These are phyloP conservation scores for Drosophila pandora DNA, from an alignment of 1,140 invertebrate species.

Conservation along the genomic window DNA sequence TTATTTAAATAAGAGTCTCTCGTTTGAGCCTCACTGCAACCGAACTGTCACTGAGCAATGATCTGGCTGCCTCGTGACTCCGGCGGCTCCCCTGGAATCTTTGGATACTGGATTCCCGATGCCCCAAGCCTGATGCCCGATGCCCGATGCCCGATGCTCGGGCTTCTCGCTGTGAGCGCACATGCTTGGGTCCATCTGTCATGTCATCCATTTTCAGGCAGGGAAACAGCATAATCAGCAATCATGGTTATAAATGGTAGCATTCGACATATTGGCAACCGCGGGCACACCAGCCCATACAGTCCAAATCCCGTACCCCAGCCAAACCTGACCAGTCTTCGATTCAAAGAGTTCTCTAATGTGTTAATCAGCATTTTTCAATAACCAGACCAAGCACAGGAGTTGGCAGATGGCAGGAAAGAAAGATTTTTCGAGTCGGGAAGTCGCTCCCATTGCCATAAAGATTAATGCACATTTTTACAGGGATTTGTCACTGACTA, in stretches of 20 bases:
- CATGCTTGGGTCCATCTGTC: constrained; percentile 80
- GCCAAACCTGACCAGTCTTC: constrained; percentile 33
- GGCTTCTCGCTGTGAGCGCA: constrained; percentile 56
- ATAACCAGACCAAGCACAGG: constrained; percentile 59
- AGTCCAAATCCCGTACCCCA: neutral
- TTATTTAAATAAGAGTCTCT: constrained; percentile 83
- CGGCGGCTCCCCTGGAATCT: constrained; percentile 35
- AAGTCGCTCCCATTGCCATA: constrained; percentile 22
- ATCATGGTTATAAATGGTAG: constrained; percentile 83
- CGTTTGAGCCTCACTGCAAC: constrained; percentile 71
- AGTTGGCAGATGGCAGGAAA: constrained; percentile 18
- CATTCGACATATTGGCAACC: constrained; percentile 82
- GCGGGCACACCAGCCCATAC: constrained; percentile 38
- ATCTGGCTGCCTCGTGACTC: constrained; percentile 39
- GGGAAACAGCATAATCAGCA: constrained; percentile 83
- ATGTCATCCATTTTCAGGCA: constrained; percentile 82
- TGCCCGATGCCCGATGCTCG: constrained; percentile 13
- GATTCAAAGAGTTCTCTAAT: constrained; percentile 72
- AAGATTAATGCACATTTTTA: constrained; percentile 65
- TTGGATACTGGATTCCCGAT: constrained; percentile 21
- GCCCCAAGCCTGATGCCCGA: constrained; percentile 9
- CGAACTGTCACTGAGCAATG: constrained; percentile 73
- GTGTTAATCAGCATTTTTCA: constrained; percentile 82
- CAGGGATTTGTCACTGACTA: constrained; percentile 61
- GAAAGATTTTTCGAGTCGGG: constrained; percentile 2